Evolutionary conservation across 2,797 vertebrate species (phyloP), one percentile per base, ranked within the genome.

Genomic region (Pseudochaenichthys georgianus): DNA sequence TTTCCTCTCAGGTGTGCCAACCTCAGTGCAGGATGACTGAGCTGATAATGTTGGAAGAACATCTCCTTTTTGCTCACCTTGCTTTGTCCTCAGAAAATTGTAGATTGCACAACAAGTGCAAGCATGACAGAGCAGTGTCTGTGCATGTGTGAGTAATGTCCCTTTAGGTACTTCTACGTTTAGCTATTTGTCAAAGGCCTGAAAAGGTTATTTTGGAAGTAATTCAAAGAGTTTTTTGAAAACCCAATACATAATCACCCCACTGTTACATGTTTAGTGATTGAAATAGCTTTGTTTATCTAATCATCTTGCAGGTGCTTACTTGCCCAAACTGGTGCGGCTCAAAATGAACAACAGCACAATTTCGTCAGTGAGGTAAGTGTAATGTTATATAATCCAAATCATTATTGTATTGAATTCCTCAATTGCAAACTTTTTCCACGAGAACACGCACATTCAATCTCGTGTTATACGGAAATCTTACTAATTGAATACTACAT

Each of bases 321-420:
- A 95, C 93, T 93, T 99, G 85, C 98, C 98, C 81, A 96, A 89
- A 67, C 95, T 99, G 84, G 89, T 88, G 82, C 94, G 96, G 31
- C 93, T 99, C 91, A 99, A 96, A 94, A 64, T 99, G 93, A 99
- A 96, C 75, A 96, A 96, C 91, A 99, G 98, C 85, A 70, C 92
- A 63, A 95, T 99, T 72, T 70, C 77, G 54, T 98, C 98, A 73
- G 91, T 98, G 76, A 95, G 98, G 98, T 99, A 93, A 95, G 95
- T 58, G 2, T 64, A 48, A 77, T 58, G 53, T 84, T 70, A 67
- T 45, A 50, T 59, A 76, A 82, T 41, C 58, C 21, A 23, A 16
- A 57, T 17, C 13, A 11, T 19, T 61, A 19, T 21, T 63, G 17
- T 21, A 65, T 50, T 81, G 16, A 57, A 10, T 62, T 57, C 42